Evolutionary conservation across 2,888 invertebrate genomes (phyloP), one percentile per base, ranked within the genome.

Genomic region (Trachelus stipa): DNA sequence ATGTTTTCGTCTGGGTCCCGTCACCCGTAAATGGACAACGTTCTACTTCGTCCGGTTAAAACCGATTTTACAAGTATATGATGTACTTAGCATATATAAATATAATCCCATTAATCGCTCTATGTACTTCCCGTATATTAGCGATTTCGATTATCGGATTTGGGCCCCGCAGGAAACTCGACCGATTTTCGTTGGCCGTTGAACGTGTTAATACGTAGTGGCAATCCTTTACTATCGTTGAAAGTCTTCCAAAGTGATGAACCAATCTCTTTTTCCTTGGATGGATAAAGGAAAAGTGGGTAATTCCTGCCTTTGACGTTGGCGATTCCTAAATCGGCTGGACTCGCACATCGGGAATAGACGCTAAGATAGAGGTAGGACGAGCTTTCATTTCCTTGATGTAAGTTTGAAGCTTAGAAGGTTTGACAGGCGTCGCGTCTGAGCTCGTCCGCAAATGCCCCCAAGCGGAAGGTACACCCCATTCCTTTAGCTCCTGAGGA

Each of bases 361-460:
- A 76, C 33, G 31, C 75, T 71, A 73, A 75, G 78, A 81, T 77
- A 79, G 74, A 75, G 73, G 75, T 73, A 77, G 75, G 80, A 80
- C 77, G 56, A 81, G 86, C 87, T 88, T 87, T 88, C 88, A 89
- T 90, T 90, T 88, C 85, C 85, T 87, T 88, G 87, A 88, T 87
- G 87, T 85, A 87, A 90, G 87, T 88, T 90, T 88, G 88, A 90
- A 87, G 85, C 86, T 87, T 86, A 83, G 79, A 77, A 83, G 85
- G 83, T 88, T 88, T 88, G 88, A 89, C 87, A 86, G 85, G 86
- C 85, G 84, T 85, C 84, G 83, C 81, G 82, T 83, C 84, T 82
- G 80, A 80, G 82, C 85, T 85, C 83, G 87, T 88, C 88, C 86
- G 84, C 83, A 79, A 84, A 88, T 86, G 85, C 83, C 84, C 81